Percentiles rank a stretch among this genome's conserved stretches.
These are phyloP conservation scores for Phrynocephalus vlangalii DNA, from an alignment of 2,797 vertebrate genomes.

Conservation along the genomic window DNA sequence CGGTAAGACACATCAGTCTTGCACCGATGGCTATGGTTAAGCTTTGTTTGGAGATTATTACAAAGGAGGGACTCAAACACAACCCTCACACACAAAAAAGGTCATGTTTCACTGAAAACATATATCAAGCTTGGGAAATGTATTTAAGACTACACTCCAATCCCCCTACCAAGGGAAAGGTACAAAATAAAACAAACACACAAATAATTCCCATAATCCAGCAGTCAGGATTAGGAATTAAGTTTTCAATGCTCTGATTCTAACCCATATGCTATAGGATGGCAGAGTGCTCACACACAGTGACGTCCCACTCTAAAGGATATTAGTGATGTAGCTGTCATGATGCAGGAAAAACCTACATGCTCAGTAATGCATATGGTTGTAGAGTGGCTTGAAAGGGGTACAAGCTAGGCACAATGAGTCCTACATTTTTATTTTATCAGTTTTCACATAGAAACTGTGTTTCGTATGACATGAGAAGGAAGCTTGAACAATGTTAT, in stretches of 20 bases:
- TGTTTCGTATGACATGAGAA: not conserved
- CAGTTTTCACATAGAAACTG: not conserved
- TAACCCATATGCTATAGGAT: not conserved
- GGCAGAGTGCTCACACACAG: too few species aligned
- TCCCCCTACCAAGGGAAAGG: too few species aligned
- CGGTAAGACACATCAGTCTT: not conserved
- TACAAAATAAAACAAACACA: too few species aligned
- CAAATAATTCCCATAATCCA: too few species aligned
- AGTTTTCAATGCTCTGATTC: not conserved
- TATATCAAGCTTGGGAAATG: not conserved
- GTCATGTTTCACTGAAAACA: not conserved
- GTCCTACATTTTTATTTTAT: too few species aligned
- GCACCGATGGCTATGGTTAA: not conserved
- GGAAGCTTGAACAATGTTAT: not conserved
- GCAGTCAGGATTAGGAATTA: too few species aligned
- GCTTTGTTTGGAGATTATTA: not conserved
- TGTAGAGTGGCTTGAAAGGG: too few species aligned
- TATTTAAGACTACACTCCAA: not conserved
- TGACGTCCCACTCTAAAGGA: not conserved
- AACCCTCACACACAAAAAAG: not conserved
- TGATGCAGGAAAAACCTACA: not conserved
- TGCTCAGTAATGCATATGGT: not conserved
- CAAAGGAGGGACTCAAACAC: not conserved
- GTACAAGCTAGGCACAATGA: too few species aligned
- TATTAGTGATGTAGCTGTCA: not conserved